A percentile compares a stretch with the other conserved stretches of the same genome.
Conservation (phyloP, 2,113 vertebrate genomes). For the Perccottus glenii region DNA sequence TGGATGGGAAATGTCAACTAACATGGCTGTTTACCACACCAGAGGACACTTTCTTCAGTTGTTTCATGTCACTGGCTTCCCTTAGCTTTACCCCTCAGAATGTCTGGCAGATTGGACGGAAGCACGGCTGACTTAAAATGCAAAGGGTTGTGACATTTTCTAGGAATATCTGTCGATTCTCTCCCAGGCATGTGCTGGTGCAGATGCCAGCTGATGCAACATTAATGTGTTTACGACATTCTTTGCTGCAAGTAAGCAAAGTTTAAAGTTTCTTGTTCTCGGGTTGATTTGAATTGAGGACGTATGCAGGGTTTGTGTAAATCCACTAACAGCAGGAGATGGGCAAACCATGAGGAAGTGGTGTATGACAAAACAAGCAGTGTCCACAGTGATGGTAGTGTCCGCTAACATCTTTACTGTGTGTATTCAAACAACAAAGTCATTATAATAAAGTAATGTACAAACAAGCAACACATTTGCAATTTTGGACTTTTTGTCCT, state of each 20-base stretch:
- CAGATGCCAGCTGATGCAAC: not conserved
- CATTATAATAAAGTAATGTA: no score
- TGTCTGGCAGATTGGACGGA: conserved; percentile 10
- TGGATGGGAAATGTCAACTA: conserved; percentile 74
- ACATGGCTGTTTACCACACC: conserved; percentile 48
- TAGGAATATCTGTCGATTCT: not conserved
- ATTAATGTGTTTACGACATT: not conserved
- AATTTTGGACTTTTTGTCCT: no score
- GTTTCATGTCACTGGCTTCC: conserved; percentile 32
- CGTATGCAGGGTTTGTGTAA: no score
- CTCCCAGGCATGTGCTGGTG: not conserved
- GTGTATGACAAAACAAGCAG: no score
- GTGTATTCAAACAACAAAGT: no score
- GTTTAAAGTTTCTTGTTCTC: not conserved
- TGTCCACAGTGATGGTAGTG: no score
- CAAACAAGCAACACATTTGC: no score
- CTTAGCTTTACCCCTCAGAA: not conserved
- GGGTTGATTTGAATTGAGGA: no score
- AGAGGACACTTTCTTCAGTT: conserved; percentile 33
- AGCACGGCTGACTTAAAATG: not conserved
- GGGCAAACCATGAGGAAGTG: no score
- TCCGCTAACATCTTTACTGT: no score
- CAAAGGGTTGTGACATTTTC: conserved; percentile 34
- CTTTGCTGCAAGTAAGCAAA: not conserved
- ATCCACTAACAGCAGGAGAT: no score